A percentile compares a stretch with the other conserved stretches of the same genome.
Evolutionary conservation across 2,797 vertebrate species (phyloP).

Genomic region (Natrix natrix): DNA sequence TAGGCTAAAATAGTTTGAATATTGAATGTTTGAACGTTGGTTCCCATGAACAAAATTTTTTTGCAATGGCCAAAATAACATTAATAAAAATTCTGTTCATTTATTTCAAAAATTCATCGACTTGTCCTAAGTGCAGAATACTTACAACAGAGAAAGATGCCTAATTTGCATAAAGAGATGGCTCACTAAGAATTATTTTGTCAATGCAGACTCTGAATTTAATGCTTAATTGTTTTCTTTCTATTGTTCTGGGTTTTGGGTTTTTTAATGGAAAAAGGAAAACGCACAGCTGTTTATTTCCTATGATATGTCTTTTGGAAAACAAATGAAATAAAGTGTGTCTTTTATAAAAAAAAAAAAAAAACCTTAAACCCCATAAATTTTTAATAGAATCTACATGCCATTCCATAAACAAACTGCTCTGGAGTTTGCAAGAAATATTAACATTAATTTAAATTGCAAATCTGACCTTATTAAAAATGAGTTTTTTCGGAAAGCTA

Average conservation of each 20-base stretch:
- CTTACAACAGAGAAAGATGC: neutral
- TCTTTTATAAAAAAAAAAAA: constrained; percentile 35
- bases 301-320: constrained; percentile 62
- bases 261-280: constrained; percentile 43
- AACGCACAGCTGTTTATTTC: constrained; percentile 63
- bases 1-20: neutral
- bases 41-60: neutral
- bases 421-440: constrained; percentile 72
- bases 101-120: constrained; percentile 11
- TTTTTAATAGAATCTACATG: constrained; percentile 59
- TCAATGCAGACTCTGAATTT: constrained; percentile 37
- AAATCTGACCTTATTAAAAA: constrained; percentile 82
- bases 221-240: constrained; percentile 49
- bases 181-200: constrained; percentile 15
- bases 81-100: constrained; percentile 10
- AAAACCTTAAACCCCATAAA: constrained; percentile 62
- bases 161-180: constrained; percentile 41
- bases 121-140: constrained; percentile 22
- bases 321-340: constrained; percentile 66
- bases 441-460: constrained; percentile 81
- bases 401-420: constrained; percentile 68
- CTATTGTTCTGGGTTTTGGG: constrained; percentile 48
- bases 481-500: constrained; percentile 72
- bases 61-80: neutral
- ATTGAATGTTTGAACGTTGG: constrained; percentile 2